A percentile compares a stretch with the other conserved stretches of the same genome.
Evolutionary conservation across 2,113 vertebrate species (phyloP).

Genomic region (Pluvianellus socialis): DNA sequence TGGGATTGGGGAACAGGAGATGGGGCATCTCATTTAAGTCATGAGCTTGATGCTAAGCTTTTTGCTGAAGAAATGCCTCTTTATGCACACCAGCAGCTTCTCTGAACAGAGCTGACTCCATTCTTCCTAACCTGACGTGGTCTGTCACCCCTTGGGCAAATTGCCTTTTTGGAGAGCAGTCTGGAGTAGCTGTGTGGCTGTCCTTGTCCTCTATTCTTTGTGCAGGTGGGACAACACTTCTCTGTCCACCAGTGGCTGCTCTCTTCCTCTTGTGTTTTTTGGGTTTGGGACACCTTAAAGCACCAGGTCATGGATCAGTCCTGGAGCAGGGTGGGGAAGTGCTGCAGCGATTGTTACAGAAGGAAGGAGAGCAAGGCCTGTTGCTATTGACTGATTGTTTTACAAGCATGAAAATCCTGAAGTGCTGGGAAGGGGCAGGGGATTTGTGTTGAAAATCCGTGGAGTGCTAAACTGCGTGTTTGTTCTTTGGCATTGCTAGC

Average conservation of each 20-base stretch:
- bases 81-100: neutral
- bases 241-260: neutral
- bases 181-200: neutral
- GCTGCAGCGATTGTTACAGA: neutral
- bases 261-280: neutral
- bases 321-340: neutral
- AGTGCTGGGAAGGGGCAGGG: neutral
- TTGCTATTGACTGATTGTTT: neutral
- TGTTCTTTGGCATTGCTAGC: neutral
- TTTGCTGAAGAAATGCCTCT: neutral
- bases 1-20: neutral
- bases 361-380: neutral
- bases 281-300: neutral
- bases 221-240: neutral
- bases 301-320: neutral
- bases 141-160: neutral
- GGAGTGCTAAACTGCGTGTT: neutral
- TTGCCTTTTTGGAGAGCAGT: neutral
- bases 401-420: neutral
- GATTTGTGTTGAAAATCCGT: neutral
- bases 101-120: neutral
- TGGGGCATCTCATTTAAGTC: neutral
- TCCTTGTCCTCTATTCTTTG: neutral
- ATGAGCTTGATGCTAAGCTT: neutral
- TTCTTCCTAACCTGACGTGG: neutral